Conservation (phyloP, 2,888 invertebrate genomes). For the Cataglyphis cursor region DNA sequence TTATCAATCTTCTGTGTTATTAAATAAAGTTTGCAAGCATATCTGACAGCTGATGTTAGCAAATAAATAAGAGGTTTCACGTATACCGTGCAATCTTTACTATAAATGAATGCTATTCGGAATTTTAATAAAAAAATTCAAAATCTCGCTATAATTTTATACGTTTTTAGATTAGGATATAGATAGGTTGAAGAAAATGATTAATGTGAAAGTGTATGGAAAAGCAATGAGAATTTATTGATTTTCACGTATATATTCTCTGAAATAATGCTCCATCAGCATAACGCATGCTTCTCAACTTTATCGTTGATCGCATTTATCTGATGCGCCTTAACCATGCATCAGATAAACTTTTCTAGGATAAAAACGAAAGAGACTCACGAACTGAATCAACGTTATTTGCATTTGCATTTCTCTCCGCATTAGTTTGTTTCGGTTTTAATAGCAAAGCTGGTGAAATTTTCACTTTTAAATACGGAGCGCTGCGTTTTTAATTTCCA, state of each 20-base stretch:
- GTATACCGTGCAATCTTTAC: not conserved
- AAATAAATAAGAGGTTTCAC: not conserved
- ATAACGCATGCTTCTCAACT: not conserved
- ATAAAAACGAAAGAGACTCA: constrained; percentile 26
- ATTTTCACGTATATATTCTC: not conserved
- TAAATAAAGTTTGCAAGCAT: not conserved
- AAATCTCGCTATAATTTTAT: not conserved
- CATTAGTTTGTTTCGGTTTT: constrained; percentile 51
- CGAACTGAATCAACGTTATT: constrained; percentile 42
- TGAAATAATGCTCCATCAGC: constrained; percentile 26
- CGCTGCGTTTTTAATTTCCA: constrained; percentile 43
- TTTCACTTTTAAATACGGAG: constrained; percentile 45
- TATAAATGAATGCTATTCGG: not conserved
- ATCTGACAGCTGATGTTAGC: not conserved
- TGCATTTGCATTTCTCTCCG: constrained; percentile 47
- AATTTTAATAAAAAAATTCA: not conserved
- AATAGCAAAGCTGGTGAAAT: constrained; percentile 27
- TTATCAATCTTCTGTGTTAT: not conserved
- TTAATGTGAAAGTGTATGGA: not conserved
- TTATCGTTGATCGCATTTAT: constrained; percentile 25
- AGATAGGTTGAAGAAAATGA: not conserved
- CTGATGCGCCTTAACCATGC: constrained; percentile 36
- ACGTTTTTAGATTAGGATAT: not conserved
- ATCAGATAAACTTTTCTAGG: constrained; percentile 34
- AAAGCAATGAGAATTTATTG: not conserved